Conservation (phyloP, 2,113 vertebrate species). For the Reinhardtius hippoglossoides region DNA sequence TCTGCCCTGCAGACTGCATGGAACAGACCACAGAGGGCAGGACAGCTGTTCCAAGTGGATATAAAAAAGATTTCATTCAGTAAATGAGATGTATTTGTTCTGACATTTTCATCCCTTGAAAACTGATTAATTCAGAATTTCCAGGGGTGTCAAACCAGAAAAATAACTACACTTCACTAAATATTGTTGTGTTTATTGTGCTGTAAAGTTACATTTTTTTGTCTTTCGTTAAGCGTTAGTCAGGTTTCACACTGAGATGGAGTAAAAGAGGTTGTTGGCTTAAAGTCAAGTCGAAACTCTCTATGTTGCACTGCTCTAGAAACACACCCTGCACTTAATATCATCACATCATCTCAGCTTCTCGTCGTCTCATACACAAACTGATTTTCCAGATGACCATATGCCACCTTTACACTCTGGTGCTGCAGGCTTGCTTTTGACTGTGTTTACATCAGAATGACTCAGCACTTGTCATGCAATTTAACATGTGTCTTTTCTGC, state of each 20-base stretch:
- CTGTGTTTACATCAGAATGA: background rate
- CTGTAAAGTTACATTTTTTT: background rate
- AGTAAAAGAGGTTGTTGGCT: conserved; percentile 6
- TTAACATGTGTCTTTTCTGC: background rate
- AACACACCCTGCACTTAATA: conserved; percentile 21
- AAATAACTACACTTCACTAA: background rate
- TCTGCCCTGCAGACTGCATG: conserved; percentile 55
- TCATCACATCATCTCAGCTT: conserved; percentile 36
- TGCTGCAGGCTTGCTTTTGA: background rate
- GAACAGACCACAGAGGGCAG: conserved; percentile 71
- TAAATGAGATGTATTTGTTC: conserved; percentile 8
- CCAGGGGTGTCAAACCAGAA: background rate
- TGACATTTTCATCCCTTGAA: conserved; percentile 16
- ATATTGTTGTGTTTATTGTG: background rate
- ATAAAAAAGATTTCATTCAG: conserved; percentile 19
- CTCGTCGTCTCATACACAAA: conserved; percentile 42
- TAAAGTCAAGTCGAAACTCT: conserved; percentile 10
- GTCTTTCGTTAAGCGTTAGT: background rate
- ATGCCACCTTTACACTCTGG: conserved; percentile 31
- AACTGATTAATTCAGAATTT: conserved; percentile 4
- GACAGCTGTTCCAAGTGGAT: conserved; percentile 70
- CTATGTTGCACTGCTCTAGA: conserved; percentile 6
- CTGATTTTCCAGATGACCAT: conserved; percentile 52
- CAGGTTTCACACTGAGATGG: conserved; percentile 3
- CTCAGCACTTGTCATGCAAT: background rate